These are phyloP conservation scores for Vespertilio murinus DNA, from an alignment of 2,797 vertebrate genomes.

Conservation along the genomic window DNA sequence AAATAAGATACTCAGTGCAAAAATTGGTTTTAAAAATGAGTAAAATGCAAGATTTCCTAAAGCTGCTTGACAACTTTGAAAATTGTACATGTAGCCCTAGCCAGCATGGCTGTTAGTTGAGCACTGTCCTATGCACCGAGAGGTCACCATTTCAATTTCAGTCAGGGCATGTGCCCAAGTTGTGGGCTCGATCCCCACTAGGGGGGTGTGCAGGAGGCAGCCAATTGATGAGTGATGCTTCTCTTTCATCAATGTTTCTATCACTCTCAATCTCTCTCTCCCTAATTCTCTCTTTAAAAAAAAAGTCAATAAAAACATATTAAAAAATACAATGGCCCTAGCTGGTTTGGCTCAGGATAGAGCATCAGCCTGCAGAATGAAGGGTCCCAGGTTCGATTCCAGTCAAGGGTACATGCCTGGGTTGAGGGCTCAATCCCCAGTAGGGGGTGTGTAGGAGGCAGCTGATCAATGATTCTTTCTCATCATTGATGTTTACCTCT, in stretches of 20 bases:
- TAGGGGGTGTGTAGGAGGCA: too few species aligned
- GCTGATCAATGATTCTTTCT: too few species aligned
- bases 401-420: too few species aligned
- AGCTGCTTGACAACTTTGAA: conserved; percentile 4
- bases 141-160: background rate
- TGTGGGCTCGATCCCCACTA: background rate
- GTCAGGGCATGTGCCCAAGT: fast-evolving
- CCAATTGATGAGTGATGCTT: background rate
- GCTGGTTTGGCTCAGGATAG: too few species aligned
- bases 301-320: background rate
- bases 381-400: too few species aligned
- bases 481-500: too few species aligned
- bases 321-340: background rate
- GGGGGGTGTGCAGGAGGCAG: background rate
- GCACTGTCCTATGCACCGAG: background rate
- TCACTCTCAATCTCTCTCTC: background rate
- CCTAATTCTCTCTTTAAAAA: background rate
- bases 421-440: too few species aligned
- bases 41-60: background rate
- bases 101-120: background rate
- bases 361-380: too few species aligned
- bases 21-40: background rate
- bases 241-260: background rate
- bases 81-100: background rate
- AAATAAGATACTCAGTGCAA: background rate